Percentiles rank a stretch among this genome's conserved stretches.
These are phyloP conservation scores for Dasyprocta punctata DNA, from an alignment of 2,113 vertebrate genomes.

Conservation along the genomic window DNA sequence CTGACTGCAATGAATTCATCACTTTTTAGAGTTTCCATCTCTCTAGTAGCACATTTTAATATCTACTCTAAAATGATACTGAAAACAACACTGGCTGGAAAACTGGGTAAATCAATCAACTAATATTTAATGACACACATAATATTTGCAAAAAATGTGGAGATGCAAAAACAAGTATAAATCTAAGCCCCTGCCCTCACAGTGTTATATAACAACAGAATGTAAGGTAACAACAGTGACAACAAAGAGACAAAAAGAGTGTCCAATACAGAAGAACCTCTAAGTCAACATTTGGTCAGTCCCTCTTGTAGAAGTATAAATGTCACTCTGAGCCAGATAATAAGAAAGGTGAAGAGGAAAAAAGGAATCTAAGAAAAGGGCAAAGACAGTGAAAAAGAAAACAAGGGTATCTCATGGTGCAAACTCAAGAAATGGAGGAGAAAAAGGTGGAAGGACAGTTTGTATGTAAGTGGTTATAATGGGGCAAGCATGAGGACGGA, in stretches of 20 bases:
- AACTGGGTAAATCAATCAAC: neutral
- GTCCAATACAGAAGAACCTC: neutral
- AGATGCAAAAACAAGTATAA: neutral
- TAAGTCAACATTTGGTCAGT: neutral
- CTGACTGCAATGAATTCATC: neutral
- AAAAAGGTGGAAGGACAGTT: no score
- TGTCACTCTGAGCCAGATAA: neutral
- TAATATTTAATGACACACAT: slow-evolving; percentile 16
- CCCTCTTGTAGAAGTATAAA: neutral
- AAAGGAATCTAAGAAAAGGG: neutral
- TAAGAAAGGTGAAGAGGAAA: neutral
- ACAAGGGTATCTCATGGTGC: neutral
- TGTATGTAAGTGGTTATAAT: neutral
- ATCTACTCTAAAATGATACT: neutral
- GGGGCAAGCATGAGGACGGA: neutral
- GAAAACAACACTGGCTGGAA: neutral
- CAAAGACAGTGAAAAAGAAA: neutral
- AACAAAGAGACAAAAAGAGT: neutral
- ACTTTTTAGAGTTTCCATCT: neutral
- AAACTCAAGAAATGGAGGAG: neutral
- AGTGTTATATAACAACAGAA: neutral
- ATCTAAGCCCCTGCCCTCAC: neutral
- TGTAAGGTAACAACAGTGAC: neutral
- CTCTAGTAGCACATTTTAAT: slow-evolving; percentile 26
- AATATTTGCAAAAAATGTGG: slow-evolving; percentile 33